Evolutionary conservation across 2,888 invertebrate species (phyloP).

Genomic region (Tholera decimalis): DNA sequence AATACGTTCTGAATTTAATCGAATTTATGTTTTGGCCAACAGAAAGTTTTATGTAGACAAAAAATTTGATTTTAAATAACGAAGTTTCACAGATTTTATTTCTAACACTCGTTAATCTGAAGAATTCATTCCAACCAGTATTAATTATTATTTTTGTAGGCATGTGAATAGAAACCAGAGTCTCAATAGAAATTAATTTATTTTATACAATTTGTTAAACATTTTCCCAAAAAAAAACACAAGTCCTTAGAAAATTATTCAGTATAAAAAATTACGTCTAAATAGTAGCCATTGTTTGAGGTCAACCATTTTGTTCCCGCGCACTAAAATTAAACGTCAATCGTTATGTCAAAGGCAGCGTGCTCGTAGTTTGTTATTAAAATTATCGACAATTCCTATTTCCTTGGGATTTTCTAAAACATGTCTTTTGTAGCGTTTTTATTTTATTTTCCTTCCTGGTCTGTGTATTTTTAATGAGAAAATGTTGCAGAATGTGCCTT

Average conservation of each 20-base stretch:
- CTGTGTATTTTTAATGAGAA: slow-evolving; percentile 48
- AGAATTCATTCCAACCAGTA: background rate
- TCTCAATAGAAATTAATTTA: no score
- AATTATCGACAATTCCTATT: slow-evolving; percentile 84
- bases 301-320: slow-evolving; percentile 75
- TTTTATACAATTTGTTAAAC: background rate
- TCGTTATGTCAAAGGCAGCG: slow-evolving; percentile 82
- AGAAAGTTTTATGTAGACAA: background rate
- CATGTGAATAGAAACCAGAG: no score
- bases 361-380: slow-evolving; percentile 84
- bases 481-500: slow-evolving; percentile 29
- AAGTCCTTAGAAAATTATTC: slow-evolving; percentile 11
- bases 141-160: background rate
- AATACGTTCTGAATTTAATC: slow-evolving; percentile 41
- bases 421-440: slow-evolving; percentile 69
- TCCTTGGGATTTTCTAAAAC: slow-evolving; percentile 81
- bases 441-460: slow-evolving; percentile 62
- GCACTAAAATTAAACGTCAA: slow-evolving; percentile 90
- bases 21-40: slow-evolving; percentile 36
- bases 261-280: slow-evolving; percentile 52
- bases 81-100: background rate
- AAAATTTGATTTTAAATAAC: slow-evolving; percentile 8
- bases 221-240: background rate
- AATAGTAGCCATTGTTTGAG: slow-evolving; percentile 72
- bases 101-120: background rate